Evolutionary conservation across 2,113 vertebrate species (phyloP).

Genomic region (Podarcis cretensis): DNA sequence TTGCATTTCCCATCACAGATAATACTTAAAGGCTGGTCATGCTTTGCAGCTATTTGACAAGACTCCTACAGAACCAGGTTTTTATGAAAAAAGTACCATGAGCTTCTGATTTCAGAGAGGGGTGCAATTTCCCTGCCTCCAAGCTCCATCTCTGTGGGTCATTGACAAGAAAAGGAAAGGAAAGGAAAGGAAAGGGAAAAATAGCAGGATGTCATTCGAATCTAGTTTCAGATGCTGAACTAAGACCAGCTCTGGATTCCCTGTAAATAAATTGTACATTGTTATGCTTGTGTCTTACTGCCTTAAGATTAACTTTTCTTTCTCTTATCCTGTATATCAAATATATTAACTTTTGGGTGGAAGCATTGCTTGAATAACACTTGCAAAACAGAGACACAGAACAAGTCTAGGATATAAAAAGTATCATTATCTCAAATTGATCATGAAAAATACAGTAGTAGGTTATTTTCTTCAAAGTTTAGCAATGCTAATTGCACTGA

Average conservation of each 20-base stretch:
- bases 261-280: slow-evolving; percentile 43
- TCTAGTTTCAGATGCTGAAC: neutral
- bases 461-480: slow-evolving; percentile 38
- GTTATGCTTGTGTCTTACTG: slow-evolving; percentile 46
- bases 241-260: neutral
- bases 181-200: neutral
- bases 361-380: slow-evolving; percentile 40
- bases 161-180: neutral
- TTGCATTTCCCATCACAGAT: neutral
- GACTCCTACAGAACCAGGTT: neutral
- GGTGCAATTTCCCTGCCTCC: neutral
- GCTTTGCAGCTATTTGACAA: neutral
- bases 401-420: slow-evolving; percentile 25
- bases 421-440: slow-evolving; percentile 44
- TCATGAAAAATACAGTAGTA: slow-evolving; percentile 19
- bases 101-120: neutral
- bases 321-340: slow-evolving; percentile 29
- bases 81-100: neutral
- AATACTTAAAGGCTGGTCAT: neutral
- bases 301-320: slow-evolving; percentile 41
- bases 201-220: neutral
- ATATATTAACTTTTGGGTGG: slow-evolving; percentile 14
- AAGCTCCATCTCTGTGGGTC: fast-evolving
- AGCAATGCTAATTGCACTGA: slow-evolving; percentile 39
- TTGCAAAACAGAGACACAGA: slow-evolving; percentile 42